phyloP scores from a whole-genome alignment of 2,888 invertebrate genomes.

The Isoperla grammatica region DNA sequence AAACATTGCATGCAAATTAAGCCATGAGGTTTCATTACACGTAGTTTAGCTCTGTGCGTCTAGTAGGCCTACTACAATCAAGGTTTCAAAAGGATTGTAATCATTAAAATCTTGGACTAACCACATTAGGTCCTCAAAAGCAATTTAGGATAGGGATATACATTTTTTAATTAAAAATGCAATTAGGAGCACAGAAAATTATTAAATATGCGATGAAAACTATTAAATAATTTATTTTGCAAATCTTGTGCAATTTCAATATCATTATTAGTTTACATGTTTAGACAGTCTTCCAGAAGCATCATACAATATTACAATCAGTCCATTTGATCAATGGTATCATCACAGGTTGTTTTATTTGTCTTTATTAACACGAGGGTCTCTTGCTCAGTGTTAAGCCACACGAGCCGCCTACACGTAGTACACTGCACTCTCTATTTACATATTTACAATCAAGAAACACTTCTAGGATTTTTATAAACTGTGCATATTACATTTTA shows the following conservation, averaged over 20 bases:
- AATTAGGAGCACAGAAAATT: no score
- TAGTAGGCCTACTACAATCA: no score
- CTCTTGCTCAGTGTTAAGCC: conserved; percentile 1
- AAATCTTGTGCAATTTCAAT: conserved; percentile 32
- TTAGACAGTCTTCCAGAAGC: conserved; percentile 32
- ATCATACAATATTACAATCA: conserved; percentile 20
- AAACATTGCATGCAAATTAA: no score
- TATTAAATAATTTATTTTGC: conserved; percentile 35
- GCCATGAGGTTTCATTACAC: no score
- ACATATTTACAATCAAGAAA: conserved; percentile 40
- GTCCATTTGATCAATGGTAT: conserved; percentile 24
- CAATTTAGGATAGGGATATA: no score
- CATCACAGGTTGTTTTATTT: conserved; percentile 28
- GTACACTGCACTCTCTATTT: conserved; percentile 52
- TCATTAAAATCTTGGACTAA: no score
- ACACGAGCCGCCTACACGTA: conserved; percentile 7
- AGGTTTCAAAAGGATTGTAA: no score
- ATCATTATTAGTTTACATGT: conserved; percentile 31
- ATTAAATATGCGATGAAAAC: conserved; percentile 14
- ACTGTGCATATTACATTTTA: conserved; percentile 26
- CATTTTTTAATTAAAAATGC: no score
- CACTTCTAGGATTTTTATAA: conserved; percentile 37
- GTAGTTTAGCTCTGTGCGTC: no score
- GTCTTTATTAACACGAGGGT: conserved; percentile 18
- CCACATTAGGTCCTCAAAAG: no score